Evolutionary conservation across 2,797 vertebrate genomes (phyloP), one percentile per base, ranked within the genome.

Genomic region (Megalops cyprinoides): DNA sequence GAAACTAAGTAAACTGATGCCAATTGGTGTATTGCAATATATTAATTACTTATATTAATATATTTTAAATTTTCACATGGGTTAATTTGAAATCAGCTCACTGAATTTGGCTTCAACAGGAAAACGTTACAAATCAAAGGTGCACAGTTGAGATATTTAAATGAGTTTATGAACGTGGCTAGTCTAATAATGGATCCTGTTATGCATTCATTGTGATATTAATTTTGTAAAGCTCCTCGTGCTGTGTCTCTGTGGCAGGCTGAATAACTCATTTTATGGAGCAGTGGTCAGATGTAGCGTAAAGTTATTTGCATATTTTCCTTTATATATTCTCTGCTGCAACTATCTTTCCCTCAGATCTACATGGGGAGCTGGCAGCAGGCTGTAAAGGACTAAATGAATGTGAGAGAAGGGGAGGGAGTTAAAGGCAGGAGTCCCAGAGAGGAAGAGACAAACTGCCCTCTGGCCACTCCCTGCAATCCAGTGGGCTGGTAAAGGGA

Each of bases 381-480:
- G 44, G 28, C 18, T 49, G 28, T 74, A 74, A 74, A 46, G 23
- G 20, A 44, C 34, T 20, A 31, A 14, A 37, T 42, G 28, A 34
- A 20, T 4, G 20, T 4, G 46, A 73, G 34, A n/a, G 58, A 60
- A n/a, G 34, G 51, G 53, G 48, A 49, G 48, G 46, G 74, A 78
- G 69, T 12, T 51, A 25, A 5, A 49, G 18, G 46, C 62, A 39
- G 55, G 44, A 37, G 37, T 10, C 34, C 3, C 46, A 7, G 53
- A 2, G 67, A 71, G 81, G 76, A 46, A 71, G 76, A 77, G 8
- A 60, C 79, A 60, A 31, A 60, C 49, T 49, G 15, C 28, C 49
- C 15, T 48, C 37, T 91, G 91, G 91, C 91, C 92, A 92, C 93
- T 92, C 92, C 92, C 91, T 91, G 81, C 84, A 86, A 86, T 84